These are phyloP conservation scores for Micronycteris hirsuta DNA, from an alignment of 2,113 vertebrate species.

Conservation along the genomic window DNA sequence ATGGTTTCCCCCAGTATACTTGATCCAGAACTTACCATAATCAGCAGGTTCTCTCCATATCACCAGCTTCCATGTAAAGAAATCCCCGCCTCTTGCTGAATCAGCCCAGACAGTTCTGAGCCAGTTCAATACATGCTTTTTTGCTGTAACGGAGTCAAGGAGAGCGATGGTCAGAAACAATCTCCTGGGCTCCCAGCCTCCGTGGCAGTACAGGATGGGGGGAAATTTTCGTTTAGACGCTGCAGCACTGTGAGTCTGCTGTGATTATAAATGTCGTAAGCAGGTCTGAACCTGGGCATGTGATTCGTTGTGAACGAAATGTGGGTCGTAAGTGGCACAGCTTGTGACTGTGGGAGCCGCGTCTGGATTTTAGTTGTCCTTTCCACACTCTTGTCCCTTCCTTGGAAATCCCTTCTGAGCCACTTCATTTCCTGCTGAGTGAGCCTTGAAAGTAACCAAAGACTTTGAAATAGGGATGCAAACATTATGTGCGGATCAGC, in stretches of 20 bases:
- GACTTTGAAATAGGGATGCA: neutral
- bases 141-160: neutral
- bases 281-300: neutral
- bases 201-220: accelerated
- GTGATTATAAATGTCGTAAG: neutral
- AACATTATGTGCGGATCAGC: too few species aligned
- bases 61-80: neutral
- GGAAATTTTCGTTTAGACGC: neutral
- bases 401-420: neutral
- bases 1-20: neutral
- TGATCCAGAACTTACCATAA: neutral
- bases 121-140: neutral
- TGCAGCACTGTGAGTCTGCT: accelerated
- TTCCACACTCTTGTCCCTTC: neutral
- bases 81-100: neutral
- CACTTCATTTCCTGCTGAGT: neutral
- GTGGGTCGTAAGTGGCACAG: accelerated
- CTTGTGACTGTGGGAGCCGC: neutral
- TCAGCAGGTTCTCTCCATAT: neutral
- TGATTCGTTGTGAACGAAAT: neutral
- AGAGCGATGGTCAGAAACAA: neutral
- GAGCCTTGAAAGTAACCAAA: neutral
- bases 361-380: neutral
- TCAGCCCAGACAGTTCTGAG: neutral
- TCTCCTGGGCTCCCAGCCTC: neutral